Evolutionary conservation across 1,140 invertebrate genomes (phyloP).

Genomic region (Drosophila azteca): DNA sequence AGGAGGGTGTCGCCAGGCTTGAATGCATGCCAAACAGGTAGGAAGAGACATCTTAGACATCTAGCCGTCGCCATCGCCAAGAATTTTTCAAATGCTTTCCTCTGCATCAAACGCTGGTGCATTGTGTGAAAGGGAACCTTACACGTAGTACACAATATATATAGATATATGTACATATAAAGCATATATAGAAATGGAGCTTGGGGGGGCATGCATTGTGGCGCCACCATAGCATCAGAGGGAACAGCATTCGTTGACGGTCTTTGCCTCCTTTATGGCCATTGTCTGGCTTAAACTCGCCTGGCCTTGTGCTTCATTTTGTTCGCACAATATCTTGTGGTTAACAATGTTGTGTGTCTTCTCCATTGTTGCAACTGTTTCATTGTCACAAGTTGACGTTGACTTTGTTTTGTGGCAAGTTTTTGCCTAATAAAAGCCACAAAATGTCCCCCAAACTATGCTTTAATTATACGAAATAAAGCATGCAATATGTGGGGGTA

Average conservation of each 20-base stretch:
- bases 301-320: slow-evolving; percentile 66
- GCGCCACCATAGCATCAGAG: slow-evolving; percentile 10
- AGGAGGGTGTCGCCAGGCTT: too few relatives aligned
- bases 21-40: slow-evolving; percentile 19
- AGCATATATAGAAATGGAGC: background rate
- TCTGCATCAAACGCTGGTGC: background rate
- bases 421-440: slow-evolving; percentile 1
- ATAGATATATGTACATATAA: slow-evolving; percentile 4
- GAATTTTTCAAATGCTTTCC: slow-evolving; percentile 7
- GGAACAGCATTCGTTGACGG: slow-evolving; percentile 27
- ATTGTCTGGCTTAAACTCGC: slow-evolving; percentile 54
- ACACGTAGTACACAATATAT: background rate
- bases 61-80: slow-evolving; percentile 2
- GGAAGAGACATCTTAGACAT: slow-evolving; percentile 22
- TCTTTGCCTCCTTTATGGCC: slow-evolving; percentile 51
- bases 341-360: slow-evolving; percentile 29
- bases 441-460: background rate
- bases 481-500: background rate
- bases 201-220: slow-evolving; percentile 28
- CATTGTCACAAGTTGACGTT: slow-evolving; percentile 31
- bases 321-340: slow-evolving; percentile 40
- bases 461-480: slow-evolving; percentile 38
- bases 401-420: slow-evolving; percentile 25
- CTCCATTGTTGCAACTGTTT: slow-evolving; percentile 38
- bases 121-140: slow-evolving; percentile 16